Conservation (phyloP, 2,797 vertebrate species). For the Varecia variegata region DNA sequence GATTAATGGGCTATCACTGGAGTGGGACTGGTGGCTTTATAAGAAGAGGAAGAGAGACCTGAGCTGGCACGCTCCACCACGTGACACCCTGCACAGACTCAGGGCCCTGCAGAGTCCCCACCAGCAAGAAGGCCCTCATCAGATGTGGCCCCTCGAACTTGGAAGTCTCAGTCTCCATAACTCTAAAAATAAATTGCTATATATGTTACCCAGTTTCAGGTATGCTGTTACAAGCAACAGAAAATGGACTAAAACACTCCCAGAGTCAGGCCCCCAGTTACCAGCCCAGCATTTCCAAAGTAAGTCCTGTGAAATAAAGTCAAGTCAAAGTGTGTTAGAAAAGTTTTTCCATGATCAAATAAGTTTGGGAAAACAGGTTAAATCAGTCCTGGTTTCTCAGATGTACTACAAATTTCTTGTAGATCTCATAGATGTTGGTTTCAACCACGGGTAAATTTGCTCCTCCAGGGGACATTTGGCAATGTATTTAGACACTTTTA, state of each 20-base stretch:
- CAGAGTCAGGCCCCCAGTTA: background rate
- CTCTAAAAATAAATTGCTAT: background rate
- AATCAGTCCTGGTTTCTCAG: background rate
- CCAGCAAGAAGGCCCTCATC: background rate
- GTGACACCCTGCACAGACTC: background rate
- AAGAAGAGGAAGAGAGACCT: background rate
- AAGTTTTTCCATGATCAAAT: background rate
- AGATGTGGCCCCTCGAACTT: background rate
- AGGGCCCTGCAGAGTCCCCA: background rate
- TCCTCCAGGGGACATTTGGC: background rate
- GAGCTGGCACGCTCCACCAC: background rate
- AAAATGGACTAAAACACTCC: background rate
- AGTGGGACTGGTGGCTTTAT: background rate
- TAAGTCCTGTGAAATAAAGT: background rate
- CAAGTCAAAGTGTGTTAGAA: background rate
- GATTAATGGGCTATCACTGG: background rate
- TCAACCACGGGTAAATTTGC: background rate
- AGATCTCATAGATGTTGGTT: background rate
- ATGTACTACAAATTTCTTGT: background rate
- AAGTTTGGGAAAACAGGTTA: background rate
- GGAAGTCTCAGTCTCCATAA: background rate
- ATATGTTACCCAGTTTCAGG: background rate
- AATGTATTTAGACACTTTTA: background rate
- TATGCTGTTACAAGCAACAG: background rate
- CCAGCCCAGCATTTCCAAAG: background rate